Evolutionary conservation across 2,113 vertebrate species (phyloP), one percentile per base, ranked within the genome.

Genomic region (Clarias macrocephalus): DNA sequence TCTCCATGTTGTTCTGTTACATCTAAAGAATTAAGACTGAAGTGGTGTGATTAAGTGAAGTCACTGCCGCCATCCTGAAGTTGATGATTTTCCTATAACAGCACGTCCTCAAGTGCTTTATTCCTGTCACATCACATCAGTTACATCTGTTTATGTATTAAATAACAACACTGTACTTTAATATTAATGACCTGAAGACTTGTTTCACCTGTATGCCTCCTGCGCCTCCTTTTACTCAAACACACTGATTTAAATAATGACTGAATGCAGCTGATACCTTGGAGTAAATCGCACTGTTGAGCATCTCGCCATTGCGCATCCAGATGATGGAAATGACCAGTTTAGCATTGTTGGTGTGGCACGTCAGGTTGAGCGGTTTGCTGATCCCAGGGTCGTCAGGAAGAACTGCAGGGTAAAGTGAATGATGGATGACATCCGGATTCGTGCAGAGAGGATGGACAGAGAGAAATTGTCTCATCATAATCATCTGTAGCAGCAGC

Each of bases 271-370:
- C 1, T 72, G 93, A 91, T 95, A 99, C 98, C 97, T 99, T 99
- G 91, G 97, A 97, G 93, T 98, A 99, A 91, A 97, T 97, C 90
- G 98, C 98, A 84, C 97, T 97, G 0, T 97, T 98, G 84, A 99
- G 95, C 89, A 99, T 97, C 88, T 98, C 97, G 90, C 97, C 96
- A 48, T 96, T 97, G 59, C 97, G 88, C 91, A 99, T 95, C 98
- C 98, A 99, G 93, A 97, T 95, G 93, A 99, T 99, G 82, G 97
- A 97, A 62, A 98, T 98, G 0, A 98, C 97, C 0, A 98, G 98
- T 90, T 99, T 99, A 93, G 98, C 98, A 0, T 99, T 99, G 94
- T 99, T 96, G 0, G 98, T 97, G 0, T 98, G 97, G 93, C 98
- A 99, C 82, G 98, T 99, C 91, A 99, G 92, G 94, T 99, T 99